A percentile compares a stretch with the other conserved stretches of the same genome.
Evolutionary conservation across 1,140 invertebrate genomes (phyloP).

Genomic region (Melipona quadrifasciata): DNA sequence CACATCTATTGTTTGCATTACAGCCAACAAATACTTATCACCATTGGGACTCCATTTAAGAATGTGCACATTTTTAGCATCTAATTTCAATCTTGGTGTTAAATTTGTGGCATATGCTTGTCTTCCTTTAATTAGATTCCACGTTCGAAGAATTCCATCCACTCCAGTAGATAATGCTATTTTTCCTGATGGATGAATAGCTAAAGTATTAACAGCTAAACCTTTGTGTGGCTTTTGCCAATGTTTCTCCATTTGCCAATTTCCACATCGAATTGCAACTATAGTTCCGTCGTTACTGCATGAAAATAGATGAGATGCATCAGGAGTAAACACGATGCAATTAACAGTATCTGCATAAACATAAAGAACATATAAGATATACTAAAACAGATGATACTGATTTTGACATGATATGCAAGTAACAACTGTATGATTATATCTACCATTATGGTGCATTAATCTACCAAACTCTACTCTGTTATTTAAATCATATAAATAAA

Average conservation of each 20-base stretch:
- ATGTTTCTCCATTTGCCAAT: conserved; percentile 92
- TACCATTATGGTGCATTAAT: conserved; percentile 90
- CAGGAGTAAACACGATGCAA: conserved; percentile 88
- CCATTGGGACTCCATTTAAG: conserved; percentile 87
- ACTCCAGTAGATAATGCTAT: conserved; percentile 92
- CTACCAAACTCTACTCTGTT: conserved; percentile 89
- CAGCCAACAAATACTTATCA: conserved; percentile 87
- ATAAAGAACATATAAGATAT: conserved; percentile 16
- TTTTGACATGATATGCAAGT: neutral
- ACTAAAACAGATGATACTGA: neutral
- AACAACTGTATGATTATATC: conserved; percentile 16
- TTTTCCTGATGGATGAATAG: conserved; percentile 94
- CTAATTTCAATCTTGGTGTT: conserved; percentile 83
- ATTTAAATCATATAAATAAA: conserved; percentile 92
- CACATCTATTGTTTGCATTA: conserved; percentile 87
- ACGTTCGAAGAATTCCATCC: conserved; percentile 92
- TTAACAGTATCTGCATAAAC: conserved; percentile 86
- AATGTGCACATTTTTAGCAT: conserved; percentile 82
- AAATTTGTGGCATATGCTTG: conserved; percentile 94
- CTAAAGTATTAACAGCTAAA: conserved; percentile 85
- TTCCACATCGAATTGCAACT: conserved; percentile 90
- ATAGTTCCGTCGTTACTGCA: conserved; percentile 93
- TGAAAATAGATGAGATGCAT: conserved; percentile 90
- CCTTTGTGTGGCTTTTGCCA: conserved; percentile 89
- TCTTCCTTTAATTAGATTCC: conserved; percentile 96